A percentile compares a stretch with the other conserved stretches of the same genome.
Evolutionary conservation across 1,140 invertebrate species (phyloP).

Genomic region (Drosophila biarmipes): DNA sequence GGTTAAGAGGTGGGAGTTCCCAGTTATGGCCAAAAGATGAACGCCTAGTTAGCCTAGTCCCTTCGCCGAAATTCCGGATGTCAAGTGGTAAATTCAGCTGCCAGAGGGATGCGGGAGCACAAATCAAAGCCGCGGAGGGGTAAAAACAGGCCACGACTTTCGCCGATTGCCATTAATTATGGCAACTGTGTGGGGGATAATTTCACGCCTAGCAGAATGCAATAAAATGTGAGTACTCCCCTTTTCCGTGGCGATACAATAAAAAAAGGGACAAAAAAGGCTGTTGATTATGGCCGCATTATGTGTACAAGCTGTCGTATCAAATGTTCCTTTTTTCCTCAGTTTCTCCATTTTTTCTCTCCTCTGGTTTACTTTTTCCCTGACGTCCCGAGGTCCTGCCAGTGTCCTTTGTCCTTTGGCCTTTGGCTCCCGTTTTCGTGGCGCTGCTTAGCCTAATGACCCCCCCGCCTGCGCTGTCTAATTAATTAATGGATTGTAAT

Average conservation of each 20-base stretch:
- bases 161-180: constrained; percentile 64
- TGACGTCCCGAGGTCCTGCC: not conserved
- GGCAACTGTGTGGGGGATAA: constrained; percentile 54
- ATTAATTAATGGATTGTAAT: constrained; percentile 83
- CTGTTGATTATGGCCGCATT: constrained; percentile 76
- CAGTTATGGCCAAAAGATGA: not conserved
- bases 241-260: constrained; percentile 7
- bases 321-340: constrained; percentile 38
- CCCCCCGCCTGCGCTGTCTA: constrained; percentile 67
- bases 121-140: constrained; percentile 16
- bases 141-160: not conserved
- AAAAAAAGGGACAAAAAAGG: constrained; percentile 14
- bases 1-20: not conserved
- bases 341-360: constrained; percentile 2
- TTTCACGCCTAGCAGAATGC: constrained; percentile 71
- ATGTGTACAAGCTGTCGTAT: constrained; percentile 73
- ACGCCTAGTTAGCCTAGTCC: not conserved
- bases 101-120: not conserved
- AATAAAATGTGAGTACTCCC: constrained; percentile 63
- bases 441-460: constrained; percentile 74
- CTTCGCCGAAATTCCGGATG: not conserved
- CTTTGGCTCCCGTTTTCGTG: constrained; percentile 35
- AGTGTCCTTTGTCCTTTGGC: constrained; percentile 16
- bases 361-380: constrained; percentile 15
- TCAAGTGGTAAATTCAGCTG: constrained; percentile 1